Conservation (phyloP, 2,113 vertebrate genomes). For the Ornithorhynchus anatinus region DNA sequence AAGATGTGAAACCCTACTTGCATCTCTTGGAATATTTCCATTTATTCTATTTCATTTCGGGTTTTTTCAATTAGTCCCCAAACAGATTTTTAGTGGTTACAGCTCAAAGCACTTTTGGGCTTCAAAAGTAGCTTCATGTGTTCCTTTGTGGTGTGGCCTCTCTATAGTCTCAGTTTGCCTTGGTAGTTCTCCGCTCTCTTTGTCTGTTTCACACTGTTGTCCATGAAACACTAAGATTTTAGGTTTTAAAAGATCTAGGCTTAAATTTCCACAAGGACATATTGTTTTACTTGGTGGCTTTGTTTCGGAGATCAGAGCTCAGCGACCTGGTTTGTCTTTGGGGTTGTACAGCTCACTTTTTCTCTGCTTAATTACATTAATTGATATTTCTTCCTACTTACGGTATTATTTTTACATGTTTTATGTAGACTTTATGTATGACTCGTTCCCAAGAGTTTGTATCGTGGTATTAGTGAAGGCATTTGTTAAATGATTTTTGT, state of each 20-base stretch:
- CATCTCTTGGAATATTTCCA: too few species aligned
- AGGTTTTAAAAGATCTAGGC: background rate
- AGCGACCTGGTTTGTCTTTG: background rate
- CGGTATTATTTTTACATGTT: too few species aligned
- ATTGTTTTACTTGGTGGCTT: background rate
- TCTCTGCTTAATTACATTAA: background rate
- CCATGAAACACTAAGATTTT: background rate
- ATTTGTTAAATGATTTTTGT: constrained; percentile 24
- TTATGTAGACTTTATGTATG: too few species aligned
- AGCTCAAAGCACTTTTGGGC: too few species aligned
- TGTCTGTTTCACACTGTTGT: too few species aligned
- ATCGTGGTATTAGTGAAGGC: constrained; percentile 4
- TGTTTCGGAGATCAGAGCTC: background rate
- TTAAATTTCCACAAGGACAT: background rate
- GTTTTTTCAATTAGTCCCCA: background rate
- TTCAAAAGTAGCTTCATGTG: too few species aligned
- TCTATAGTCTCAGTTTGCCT: background rate
- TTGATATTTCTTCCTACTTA: background rate
- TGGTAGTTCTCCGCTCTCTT: background rate
- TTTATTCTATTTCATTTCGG: background rate
- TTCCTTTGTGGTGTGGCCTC: too few species aligned
- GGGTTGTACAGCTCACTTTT: background rate
- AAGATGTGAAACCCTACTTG: too few species aligned
- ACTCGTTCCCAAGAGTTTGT: too few species aligned
- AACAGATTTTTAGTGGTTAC: background rate